phyloP scores from a whole-genome alignment of 2,113 vertebrate genomes.

The Coptodon rendalli region DNA sequence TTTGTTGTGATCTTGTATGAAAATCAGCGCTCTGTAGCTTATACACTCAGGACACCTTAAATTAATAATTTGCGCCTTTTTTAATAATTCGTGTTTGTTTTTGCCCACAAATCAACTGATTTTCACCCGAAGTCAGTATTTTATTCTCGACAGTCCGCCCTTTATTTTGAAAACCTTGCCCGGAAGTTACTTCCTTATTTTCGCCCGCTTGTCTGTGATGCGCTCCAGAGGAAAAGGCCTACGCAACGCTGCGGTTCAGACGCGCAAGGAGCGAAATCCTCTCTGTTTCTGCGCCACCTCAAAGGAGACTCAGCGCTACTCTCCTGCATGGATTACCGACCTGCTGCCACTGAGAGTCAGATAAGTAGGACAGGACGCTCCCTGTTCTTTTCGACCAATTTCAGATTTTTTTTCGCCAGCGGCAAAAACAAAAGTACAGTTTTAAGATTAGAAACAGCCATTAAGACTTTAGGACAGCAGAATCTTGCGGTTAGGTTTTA shows the following conservation, averaged over 20 bases:
- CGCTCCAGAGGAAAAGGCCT: slow-evolving; percentile 27
- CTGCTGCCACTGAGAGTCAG: not conserved
- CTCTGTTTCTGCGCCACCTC: slow-evolving; percentile 3
- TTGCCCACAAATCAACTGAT: not conserved
- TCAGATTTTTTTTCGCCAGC: not conserved
- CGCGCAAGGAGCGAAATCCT: slow-evolving; percentile 5
- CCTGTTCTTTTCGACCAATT: not conserved
- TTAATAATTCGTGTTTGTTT: not conserved
- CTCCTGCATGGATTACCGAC: not conserved
- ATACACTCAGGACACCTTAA: not conserved
- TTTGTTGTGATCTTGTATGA: not conserved
- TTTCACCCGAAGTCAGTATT: not conserved
- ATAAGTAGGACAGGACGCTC: slow-evolving; percentile 24
- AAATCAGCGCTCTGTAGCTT: not conserved
- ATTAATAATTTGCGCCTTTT: not conserved
- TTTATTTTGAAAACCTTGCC: slow-evolving; percentile 24
- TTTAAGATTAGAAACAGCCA: not conserved
- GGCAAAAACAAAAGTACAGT: slow-evolving; percentile 3
- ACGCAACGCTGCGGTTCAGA: slow-evolving; percentile 28
- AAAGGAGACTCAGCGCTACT: not conserved
- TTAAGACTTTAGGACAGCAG: not conserved
- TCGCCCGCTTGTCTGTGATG: not conserved
- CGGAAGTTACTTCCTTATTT: not conserved
- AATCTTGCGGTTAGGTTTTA: not conserved
- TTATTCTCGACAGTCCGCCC: accelerated